Base-by-base conservation (phyloP, 2,888 invertebrate genomes). In the Volucella inanis region DNA sequence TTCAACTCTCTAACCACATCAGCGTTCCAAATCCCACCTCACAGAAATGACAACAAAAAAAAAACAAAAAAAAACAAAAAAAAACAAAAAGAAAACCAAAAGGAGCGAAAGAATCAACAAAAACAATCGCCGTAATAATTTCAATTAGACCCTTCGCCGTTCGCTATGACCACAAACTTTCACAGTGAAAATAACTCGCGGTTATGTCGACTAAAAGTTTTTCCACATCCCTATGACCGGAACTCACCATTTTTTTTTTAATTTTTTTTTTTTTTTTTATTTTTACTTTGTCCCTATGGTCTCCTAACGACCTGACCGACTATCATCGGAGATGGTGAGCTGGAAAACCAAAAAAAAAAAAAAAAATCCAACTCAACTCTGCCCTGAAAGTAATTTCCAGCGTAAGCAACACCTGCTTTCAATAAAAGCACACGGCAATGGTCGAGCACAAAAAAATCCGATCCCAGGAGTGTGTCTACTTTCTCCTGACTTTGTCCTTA, bases 341-440 rank as follows among this genome's bases (percentile, higher is more conserved):
- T 49, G 57, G 18, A 22, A 22, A 22, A 22, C 1, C 18, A 18
- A 2, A 18, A 2, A 22, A 50, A 54, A 18, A 57, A 59, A 75
- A 76, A 76, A 82, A 76, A 31, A 39, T 41, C 55, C 49, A 22
- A 62, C 59, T 75, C 52, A 75, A 75, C 72, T 80, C 62, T 74
- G 76, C 81, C 80, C 85, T 61, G 76, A 77, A 72, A 67, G 76
- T 72, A 85, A 80, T 85, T 85, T 77, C 81, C 81, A 80, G 76
- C 76, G 75, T 57, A 71, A 85, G 76, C 81, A 77, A 80, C 85
- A 85, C 85, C 85, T 85, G 85, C 81, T 85, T 81, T 81, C 81
- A 85, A 85, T 85, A 81, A 85, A 85, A 85, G 81, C 81, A 59
- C 52, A 3, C 12, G n/a, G 22, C n/a, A 9, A 52, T 39, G 31